Conservation (phyloP, 1,140 invertebrate species). For the Caenorhabditis tropicalis region DNA sequence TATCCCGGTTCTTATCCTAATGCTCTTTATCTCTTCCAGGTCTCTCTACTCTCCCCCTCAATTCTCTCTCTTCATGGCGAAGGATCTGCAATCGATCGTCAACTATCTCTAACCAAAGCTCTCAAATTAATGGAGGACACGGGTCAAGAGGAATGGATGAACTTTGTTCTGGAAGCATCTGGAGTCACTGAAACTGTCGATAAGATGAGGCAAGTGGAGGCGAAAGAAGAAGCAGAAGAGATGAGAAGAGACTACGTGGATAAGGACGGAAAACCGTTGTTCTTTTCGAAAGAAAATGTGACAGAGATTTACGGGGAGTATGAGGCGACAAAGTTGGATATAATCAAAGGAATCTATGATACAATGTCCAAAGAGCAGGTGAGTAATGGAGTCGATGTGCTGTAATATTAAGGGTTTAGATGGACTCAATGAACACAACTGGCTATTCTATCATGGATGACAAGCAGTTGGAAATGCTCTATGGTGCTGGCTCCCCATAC, state of each 20-base stretch:
- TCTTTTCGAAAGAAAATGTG: constrained; percentile 35
- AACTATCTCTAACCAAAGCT: not conserved
- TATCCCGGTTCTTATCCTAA: no score
- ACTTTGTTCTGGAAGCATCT: constrained; percentile 58
- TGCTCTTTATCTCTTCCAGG: not conserved
- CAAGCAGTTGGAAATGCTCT: constrained; percentile 58
- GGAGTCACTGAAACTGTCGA: constrained; percentile 58
- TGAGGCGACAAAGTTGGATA: constrained; percentile 57
- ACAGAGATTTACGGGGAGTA: constrained; percentile 55
- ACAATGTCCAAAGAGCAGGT: constrained; percentile 59
- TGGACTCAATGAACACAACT: constrained; percentile 58
- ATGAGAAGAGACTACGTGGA: not conserved
- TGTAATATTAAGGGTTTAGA: constrained; percentile 27
- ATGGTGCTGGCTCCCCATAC: constrained; percentile 59
- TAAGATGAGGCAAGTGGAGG: constrained; percentile 16
- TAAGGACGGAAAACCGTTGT: constrained; percentile 30
- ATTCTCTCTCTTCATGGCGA: constrained; percentile 60
- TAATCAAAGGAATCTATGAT: constrained; percentile 54
- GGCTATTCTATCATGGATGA: constrained; percentile 54
- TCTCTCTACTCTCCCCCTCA: constrained; percentile 59
- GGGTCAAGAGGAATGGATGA: constrained; percentile 59
- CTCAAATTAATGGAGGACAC: constrained; percentile 20
- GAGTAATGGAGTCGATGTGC: not conserved
- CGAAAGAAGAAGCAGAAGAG: constrained; percentile 23
- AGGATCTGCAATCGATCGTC: constrained; percentile 53